Evolutionary conservation across 2,113 vertebrate genomes (phyloP), one percentile per base, ranked within the genome.

Genomic region (Cyprinodon tularosa): DNA sequence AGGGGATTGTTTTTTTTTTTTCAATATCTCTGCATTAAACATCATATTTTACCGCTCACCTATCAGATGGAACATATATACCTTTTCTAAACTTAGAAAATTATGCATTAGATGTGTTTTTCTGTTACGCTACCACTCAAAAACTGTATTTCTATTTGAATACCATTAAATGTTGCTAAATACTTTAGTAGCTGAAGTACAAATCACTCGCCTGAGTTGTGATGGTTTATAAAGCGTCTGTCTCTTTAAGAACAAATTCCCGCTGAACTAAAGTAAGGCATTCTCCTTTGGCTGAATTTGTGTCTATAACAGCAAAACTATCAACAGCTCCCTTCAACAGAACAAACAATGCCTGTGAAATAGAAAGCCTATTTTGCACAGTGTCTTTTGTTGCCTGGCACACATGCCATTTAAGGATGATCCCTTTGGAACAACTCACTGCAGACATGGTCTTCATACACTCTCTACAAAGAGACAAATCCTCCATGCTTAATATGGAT

Each of bases 291-390:
- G 17, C 22, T 68, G 66, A 71, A 68, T 60, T 76, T 74, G 78
- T 39, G 36, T 48, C 60, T 66, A 37, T 66, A 62, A 63, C 47
- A 65, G 77, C 69, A 38, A 53, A 76, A 60, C 65, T 59, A 66
- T 68, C 78, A 77, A 14, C 62, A 20, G 66, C 60, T 66, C 39
- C 66, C 60, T 48, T 0, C 36, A 6, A 57, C 72, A 63, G 62
- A 66, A 84, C 69, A 50, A 66, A 84, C 15, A 70, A 64, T 70
- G 67, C 71, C 66, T 64, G 29, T 53, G 62, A n/a, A 36, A 72
- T 50, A 81, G 53, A 67, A 60, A 71, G 71, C 36, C 68, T 29
- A n/a, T n/a, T 59, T 73, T 75, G 59, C 67, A 39, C 66, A 14
- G 9, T 50, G 60, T 71, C 10, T 70, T 71, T 22, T 82, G 65